Evolutionary conservation across 2,113 vertebrate species (phyloP).

Genomic region (Athene noctua): DNA sequence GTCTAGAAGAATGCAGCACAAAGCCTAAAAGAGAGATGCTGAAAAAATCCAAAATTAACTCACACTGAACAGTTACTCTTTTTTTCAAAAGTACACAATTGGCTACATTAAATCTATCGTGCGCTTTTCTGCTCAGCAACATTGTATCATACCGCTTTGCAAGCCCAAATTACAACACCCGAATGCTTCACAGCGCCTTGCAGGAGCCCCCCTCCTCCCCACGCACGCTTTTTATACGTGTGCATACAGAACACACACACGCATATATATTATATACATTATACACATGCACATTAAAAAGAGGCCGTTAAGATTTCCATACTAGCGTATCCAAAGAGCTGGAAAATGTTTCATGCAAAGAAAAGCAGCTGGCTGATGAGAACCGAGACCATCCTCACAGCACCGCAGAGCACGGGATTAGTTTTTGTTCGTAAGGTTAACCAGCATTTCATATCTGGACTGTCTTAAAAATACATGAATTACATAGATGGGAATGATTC

Average conservation of each 20-base stretch:
- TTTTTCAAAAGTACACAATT: slow-evolving; percentile 91
- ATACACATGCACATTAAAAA: accelerated
- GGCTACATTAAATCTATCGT: slow-evolving; percentile 90
- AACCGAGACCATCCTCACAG: background rate
- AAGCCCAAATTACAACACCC: slow-evolving; percentile 76
- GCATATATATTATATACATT: background rate
- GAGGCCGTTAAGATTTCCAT: slow-evolving; percentile 19
- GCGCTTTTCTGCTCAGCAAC: slow-evolving; percentile 82
- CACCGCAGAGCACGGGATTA: accelerated
- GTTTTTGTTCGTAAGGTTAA: background rate
- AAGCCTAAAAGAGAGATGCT: slow-evolving; percentile 89
- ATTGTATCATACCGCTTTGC: slow-evolving; percentile 84
- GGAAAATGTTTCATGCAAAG: slow-evolving; percentile 33
- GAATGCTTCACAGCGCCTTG: slow-evolving; percentile 53
- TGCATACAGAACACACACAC: background rate
- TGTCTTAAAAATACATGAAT: accelerated
- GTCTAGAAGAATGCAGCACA: slow-evolving; percentile 89
- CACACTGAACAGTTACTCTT: slow-evolving; percentile 98
- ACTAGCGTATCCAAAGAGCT: slow-evolving; percentile 23
- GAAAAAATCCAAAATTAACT: slow-evolving; percentile 98
- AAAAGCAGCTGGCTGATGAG: background rate
- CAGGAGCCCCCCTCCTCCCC: background rate
- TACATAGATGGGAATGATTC: background rate
- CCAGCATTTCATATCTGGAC: accelerated
- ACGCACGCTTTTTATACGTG: accelerated